Conservation (phyloP, 2,113 vertebrate genomes). For the Pongo pygmaeus region DNA sequence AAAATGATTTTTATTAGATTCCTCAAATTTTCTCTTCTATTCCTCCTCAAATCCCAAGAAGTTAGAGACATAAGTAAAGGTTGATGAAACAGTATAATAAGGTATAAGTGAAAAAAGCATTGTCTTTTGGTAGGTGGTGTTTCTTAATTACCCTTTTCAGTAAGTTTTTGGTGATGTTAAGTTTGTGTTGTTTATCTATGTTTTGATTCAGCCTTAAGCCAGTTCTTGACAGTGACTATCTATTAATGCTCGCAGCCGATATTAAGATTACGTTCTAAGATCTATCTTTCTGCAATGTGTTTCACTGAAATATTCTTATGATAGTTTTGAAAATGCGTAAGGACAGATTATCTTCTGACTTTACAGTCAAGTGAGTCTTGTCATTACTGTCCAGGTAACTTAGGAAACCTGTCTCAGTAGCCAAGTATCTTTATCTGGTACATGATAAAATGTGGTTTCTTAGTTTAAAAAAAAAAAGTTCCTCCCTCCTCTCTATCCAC, state of each 20-base stretch:
- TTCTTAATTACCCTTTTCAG: neutral
- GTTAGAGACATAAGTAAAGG: neutral
- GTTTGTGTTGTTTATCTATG: conserved; percentile 51
- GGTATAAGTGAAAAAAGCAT: neutral
- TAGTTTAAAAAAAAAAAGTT: neutral
- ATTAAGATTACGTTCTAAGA: conserved; percentile 53
- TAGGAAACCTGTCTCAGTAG: conserved; percentile 35
- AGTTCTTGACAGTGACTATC: neutral
- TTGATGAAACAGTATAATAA: neutral
- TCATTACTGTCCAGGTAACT: conserved; percentile 59
- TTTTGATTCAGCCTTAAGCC: conserved; percentile 66
- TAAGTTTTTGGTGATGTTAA: conserved; percentile 49
- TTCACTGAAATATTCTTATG: conserved; percentile 55
- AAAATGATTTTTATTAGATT: neutral
- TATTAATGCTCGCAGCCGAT: neutral
- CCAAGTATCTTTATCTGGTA: conserved; percentile 46
- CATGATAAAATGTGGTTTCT: neutral
- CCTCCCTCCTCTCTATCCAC: neutral
- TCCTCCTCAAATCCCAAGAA: neutral
- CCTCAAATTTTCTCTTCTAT: neutral
- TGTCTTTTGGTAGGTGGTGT: neutral
- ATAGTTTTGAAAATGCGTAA: conserved; percentile 55
- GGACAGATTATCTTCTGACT: conserved; percentile 32
- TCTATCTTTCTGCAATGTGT: conserved; percentile 58
- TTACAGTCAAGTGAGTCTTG: conserved; percentile 75